Conservation (phyloP, 2,888 invertebrate genomes). For the Phaedon cochleariae region DNA sequence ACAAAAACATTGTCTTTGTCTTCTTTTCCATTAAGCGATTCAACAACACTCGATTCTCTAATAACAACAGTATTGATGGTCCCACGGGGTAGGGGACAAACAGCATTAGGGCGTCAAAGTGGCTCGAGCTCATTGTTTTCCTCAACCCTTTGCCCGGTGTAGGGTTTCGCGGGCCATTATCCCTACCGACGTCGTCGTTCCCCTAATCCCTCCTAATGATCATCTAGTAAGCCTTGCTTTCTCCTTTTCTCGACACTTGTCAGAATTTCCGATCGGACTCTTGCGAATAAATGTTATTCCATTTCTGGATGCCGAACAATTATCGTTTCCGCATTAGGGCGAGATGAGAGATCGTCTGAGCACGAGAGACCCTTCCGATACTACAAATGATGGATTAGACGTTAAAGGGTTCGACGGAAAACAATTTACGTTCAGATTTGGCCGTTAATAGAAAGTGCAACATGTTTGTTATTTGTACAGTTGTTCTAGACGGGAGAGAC, state of each 20-base stretch:
- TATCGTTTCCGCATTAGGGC: slow-evolving; percentile 61
- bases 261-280: slow-evolving; percentile 44
- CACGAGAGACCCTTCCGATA: slow-evolving; percentile 50
- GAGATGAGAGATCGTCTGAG: slow-evolving; percentile 40
- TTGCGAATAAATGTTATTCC: slow-evolving; percentile 54
- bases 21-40: not conserved
- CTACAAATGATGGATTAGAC: slow-evolving; percentile 57
- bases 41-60: not conserved
- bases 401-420: slow-evolving; percentile 50
- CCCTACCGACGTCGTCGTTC: slow-evolving; percentile 19
- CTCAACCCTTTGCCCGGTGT: slow-evolving; percentile 52
- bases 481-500: not conserved
- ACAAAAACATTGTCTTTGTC: not conserved
- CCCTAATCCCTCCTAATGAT: slow-evolving; percentile 45
- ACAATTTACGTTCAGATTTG: slow-evolving; percentile 42
- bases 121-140: slow-evolving; percentile 50
- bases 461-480: not conserved
- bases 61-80: slow-evolving; percentile 8
- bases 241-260: slow-evolving; percentile 40
- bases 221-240: slow-evolving; percentile 36
- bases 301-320: slow-evolving; percentile 54
- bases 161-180: slow-evolving; percentile 48
- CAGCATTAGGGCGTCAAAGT: slow-evolving; percentile 43
- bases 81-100: slow-evolving; percentile 34
- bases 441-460: not conserved